Evolutionary conservation across 2,888 invertebrate species (phyloP).

Genomic region (Cetonia aurata): DNA sequence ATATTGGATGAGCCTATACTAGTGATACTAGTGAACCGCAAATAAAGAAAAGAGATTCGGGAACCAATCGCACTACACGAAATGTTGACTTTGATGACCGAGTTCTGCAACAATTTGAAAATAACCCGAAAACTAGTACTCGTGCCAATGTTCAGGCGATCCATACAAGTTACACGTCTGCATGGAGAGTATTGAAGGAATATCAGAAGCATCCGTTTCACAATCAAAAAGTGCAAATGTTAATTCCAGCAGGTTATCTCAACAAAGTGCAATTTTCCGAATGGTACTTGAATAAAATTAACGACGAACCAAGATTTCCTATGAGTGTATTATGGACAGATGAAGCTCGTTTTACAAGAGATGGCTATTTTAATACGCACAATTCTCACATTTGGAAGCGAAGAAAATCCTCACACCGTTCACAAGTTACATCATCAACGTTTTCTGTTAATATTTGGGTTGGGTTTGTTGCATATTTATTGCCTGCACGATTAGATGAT

Average conservation of each 20-base stretch:
- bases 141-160: no score
- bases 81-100: no score
- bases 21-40: no score
- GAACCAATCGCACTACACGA: no score
- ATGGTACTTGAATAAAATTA: slow-evolving; percentile 6
- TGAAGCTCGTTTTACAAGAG: slow-evolving; percentile 3
- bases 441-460: slow-evolving; percentile 16
- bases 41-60: no score
- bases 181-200: neutral
- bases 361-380: slow-evolving; percentile 8
- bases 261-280: neutral
- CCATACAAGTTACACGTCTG: no score
- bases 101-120: no score
- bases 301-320: slow-evolving; percentile 3
- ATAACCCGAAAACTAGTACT: no score
- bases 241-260: slow-evolving; percentile 2
- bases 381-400: no score
- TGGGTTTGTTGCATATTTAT: neutral
- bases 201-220: neutral
- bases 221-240: neutral
- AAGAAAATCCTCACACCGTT: no score
- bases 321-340: slow-evolving; percentile 7
- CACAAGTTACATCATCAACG: neutral
- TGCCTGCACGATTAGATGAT: no score
- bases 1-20: no score